These are phyloP conservation scores for Coecobrya sp. DNA, from an alignment of 2,888 invertebrate species.

Conservation along the genomic window DNA sequence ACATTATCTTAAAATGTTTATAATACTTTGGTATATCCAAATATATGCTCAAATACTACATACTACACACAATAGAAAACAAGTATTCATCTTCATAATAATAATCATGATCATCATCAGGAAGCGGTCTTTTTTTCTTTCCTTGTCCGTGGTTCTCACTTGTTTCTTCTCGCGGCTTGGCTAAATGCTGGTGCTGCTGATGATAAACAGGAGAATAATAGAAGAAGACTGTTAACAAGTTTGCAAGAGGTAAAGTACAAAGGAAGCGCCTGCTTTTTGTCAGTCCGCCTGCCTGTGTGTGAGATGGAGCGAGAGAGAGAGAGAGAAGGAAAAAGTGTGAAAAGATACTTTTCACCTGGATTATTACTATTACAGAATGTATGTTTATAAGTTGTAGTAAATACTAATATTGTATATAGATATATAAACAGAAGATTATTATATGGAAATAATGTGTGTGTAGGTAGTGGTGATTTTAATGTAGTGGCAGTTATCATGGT, in stretches of 20 bases:
- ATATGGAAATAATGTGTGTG: too few relatives aligned
- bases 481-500: too few relatives aligned
- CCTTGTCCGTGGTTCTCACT: slow-evolving; percentile 6
- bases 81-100: neutral
- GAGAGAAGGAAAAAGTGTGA: slow-evolving; percentile 84
- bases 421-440: too few relatives aligned
- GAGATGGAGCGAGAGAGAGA: neutral
- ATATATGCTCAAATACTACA: too few relatives aligned
- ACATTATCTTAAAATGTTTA: neutral
- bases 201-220: slow-evolving; percentile 77
- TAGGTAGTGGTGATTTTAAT: too few relatives aligned
- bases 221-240: slow-evolving; percentile 85
- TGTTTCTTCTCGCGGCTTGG: neutral
- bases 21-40: too few relatives aligned
- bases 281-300: too few relatives aligned
- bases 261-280: slow-evolving; percentile 83
- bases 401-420: slow-evolving; percentile 15
- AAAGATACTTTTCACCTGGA: slow-evolving; percentile 83
- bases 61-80: neutral
- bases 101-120: neutral
- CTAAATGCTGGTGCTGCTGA: slow-evolving; percentile 16
- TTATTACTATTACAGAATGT: neutral
- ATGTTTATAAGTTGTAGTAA: neutral
- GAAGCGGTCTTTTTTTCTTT: slow-evolving; percentile 46
- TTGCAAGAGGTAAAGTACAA: slow-evolving; percentile 83